Evolutionary conservation across 2,113 vertebrate genomes (phyloP), one percentile per base, ranked within the genome.

Genomic region (Ondatra zibethicus): DNA sequence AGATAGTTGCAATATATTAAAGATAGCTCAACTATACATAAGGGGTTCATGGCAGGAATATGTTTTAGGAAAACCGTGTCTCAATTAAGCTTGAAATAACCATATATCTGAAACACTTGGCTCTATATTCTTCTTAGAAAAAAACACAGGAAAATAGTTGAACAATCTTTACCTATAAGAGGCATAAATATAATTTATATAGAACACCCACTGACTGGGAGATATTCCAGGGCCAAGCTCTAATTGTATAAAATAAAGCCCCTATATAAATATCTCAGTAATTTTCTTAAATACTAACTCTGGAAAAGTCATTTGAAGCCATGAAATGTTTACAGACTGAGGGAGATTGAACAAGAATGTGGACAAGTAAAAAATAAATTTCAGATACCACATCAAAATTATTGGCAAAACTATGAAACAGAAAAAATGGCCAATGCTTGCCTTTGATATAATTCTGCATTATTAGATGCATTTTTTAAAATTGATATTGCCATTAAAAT

Each of bases 101-200:
- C 72, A 19, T 61, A 70, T 58, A 19, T 63, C 58, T 33, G 84
- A 91, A 88, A 33, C 0, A 65, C 29, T 13, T 14, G 3, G 73
- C 85, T 0, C 16, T 12, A 5, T 73, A n/a, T 11, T 14, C 55
- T 58, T 61, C 75, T 93, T 39, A 75, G 66, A 88, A 89, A 88
- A 89, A 91, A 92, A 97, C 91, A 93, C 63, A 47, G 0, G 10
- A 27, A 77, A 50, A 65, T 3, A 4, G 90, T 31, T 1, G 0
- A 86, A 42, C 0, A 47, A 42, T 13, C 16, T 65, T 50, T 3
- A 61, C 5, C 9, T 25, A 61, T 12, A 31, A 7, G 33, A 31
- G 0, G 14, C 0, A 78, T 12, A 82, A 4, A 80, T 95, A 73
- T 55, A 75, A 73, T 36, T 97, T 63, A 97, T 95, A 95, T 93